Evolutionary conservation across 2,113 vertebrate species (phyloP), one percentile per base, ranked within the genome.

Genomic region (Cacatua alba): DNA sequence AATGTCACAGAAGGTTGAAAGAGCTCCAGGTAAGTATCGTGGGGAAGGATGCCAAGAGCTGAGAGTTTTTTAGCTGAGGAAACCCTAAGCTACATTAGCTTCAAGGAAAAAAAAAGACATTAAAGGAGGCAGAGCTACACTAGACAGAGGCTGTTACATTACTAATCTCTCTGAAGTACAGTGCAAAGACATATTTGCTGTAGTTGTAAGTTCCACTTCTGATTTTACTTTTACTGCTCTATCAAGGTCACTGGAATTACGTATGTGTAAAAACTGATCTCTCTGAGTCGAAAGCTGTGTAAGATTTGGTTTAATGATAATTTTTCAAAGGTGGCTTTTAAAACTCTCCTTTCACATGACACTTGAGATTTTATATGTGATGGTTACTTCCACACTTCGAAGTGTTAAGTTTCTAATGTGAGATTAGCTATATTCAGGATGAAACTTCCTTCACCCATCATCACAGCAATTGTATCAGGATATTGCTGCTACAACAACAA

Each of bases 371-470:
- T 71, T 39, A 77, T 41, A 53, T 1, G 8, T 62, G 48, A 46
- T 33, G 26, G 20, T 23, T 57, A 62, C 77, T 72, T 57, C 49
- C 75, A 77, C 84, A 31, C 26, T 78, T 70, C 59, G 43, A 72
- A 88, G 59, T 1, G 51, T 82, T 85, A 86, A 29, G 12, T 62
- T 85, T 79, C 65, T 41, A 4, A 8, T 26, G 70, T 82, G 53
- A 95, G 49, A 49, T 67, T 21, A 18, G 53, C 82, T 86, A 10
- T 43, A 86, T 82, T 89, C 90, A 89, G 75, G 90, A 76, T 1
- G 31, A 90, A 95, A 91, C 95, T 95, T 95, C 93, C 84, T 85
- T 82, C 20, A 18, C 35, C 33, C 68, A 39, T 51, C 57, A 25
- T 63, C 41, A 13, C 63, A 26, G 49, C 1, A 43, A 94, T 43